phyloP scores from a whole-genome alignment of 2,113 vertebrate species.

The Anoplopoma fimbria region DNA sequence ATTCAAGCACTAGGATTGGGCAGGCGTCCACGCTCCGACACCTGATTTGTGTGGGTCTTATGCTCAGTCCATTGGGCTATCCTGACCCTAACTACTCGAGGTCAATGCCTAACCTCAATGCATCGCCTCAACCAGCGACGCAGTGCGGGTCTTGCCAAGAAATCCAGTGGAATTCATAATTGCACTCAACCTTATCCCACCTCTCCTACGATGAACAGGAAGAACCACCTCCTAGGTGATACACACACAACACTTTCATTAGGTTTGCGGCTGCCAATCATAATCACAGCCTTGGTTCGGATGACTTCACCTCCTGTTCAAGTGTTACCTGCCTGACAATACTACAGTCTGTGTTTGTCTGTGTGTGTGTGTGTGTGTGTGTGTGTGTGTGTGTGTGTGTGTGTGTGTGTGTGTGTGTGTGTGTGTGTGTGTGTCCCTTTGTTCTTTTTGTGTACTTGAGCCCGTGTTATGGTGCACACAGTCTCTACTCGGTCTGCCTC shows the following conservation, averaged over 20 bases:
- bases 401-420: no score
- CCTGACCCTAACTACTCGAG: background rate
- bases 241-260: slow-evolving; percentile 31
- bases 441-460: slow-evolving; percentile 27
- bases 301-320: slow-evolving; percentile 58
- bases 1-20: background rate
- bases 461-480: slow-evolving; percentile 9
- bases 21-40: background rate
- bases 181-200: slow-evolving; percentile 15
- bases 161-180: background rate
- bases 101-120: background rate
- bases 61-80: background rate
- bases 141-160: background rate
- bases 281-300: slow-evolving; percentile 57
- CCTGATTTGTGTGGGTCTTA: background rate
- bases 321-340: slow-evolving; percentile 30
- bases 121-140: background rate
- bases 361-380: slow-evolving; percentile 13
- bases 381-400: slow-evolving; percentile 13
- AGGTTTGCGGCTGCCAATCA: slow-evolving; percentile 45
- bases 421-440: slow-evolving; percentile 2
- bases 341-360: slow-evolving; percentile 14
- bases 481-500: slow-evolving; percentile 10
- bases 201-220: slow-evolving; percentile 35
- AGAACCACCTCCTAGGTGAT: background rate